Conservation (phyloP, 1,140 invertebrate species). For the Drosophila kurseongensis region DNA sequence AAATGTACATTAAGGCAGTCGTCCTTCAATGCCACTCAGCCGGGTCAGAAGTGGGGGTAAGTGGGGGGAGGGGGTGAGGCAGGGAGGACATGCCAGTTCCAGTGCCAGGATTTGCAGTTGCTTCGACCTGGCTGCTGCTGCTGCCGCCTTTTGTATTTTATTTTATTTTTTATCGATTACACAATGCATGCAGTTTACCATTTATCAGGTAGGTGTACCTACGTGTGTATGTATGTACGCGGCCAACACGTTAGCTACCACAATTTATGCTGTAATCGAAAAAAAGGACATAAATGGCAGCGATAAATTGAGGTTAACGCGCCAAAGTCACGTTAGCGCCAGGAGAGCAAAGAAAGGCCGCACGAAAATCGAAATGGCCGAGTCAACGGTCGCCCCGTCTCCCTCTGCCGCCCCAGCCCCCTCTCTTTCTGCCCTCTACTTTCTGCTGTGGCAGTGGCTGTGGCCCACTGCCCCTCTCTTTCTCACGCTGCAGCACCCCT, state of each 20-base stretch:
- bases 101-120: constrained; percentile 48
- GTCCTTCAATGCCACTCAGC: constrained; percentile 47
- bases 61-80: not conserved
- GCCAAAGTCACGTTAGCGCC: constrained; percentile 78
- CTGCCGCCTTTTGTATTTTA: constrained; percentile 16
- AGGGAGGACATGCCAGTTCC: constrained; percentile 14
- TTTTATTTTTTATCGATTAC: constrained; percentile 75
- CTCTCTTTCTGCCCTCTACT: not conserved
- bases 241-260: constrained; percentile 72
- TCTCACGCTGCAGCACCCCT: not conserved
- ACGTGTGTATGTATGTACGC: constrained; percentile 8
- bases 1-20: constrained; percentile 54
- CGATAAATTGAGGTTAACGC: constrained; percentile 81
- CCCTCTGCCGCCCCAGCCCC: not conserved
- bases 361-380: constrained; percentile 52
- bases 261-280: constrained; percentile 82
- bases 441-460: too few species aligned
- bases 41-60: not conserved
- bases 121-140: not conserved
- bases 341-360: constrained; percentile 44
- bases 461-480: not conserved
- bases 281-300: constrained; percentile 79
- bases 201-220: constrained; percentile 59
- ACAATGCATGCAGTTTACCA: constrained; percentile 78
- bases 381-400: constrained; percentile 6